Evolutionary conservation across 2,797 vertebrate genomes (phyloP).

Genomic region (Protosalanx chinensis): DNA sequence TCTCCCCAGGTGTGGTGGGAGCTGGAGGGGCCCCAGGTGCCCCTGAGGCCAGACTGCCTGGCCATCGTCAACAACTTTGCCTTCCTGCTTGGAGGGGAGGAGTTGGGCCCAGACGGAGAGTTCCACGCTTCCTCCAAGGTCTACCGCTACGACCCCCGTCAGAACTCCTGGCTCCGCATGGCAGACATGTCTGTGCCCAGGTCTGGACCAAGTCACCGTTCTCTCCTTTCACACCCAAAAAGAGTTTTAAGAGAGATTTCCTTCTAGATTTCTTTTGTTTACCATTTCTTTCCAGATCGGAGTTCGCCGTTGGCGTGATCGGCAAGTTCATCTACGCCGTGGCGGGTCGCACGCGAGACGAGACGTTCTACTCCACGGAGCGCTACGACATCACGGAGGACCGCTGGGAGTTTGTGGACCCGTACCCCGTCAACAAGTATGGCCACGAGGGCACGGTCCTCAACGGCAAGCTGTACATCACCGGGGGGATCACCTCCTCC

Average conservation of each 20-base stretch:
- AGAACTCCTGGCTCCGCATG: conserved; percentile 98
- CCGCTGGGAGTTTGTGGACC: conserved; percentile 98
- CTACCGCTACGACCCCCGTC: conserved; percentile 94
- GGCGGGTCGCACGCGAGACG: conserved; percentile 94
- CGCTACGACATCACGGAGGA: conserved; percentile 96
- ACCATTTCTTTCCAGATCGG: conserved; percentile 83
- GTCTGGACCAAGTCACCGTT: conserved; percentile 21
- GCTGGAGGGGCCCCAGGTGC: conserved; percentile 95
- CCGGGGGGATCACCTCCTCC: conserved; percentile 97
- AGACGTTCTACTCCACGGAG: conserved; percentile 98
- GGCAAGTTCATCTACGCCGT: conserved; percentile 96
- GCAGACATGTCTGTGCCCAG: conserved; percentile 98
- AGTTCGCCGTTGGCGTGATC: conserved; percentile 97
- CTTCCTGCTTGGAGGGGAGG: conserved; percentile 95
- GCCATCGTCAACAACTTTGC: conserved; percentile 98
- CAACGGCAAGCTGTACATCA: conserved; percentile 92
- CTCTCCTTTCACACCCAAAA: neutral
- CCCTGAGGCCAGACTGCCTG: conserved; percentile 92
- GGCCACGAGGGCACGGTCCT: conserved; percentile 97
- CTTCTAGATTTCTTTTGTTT: neutral
- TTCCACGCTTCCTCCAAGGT: conserved; percentile 99
- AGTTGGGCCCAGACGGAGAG: conserved; percentile 94
- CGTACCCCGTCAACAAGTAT: conserved; percentile 98
- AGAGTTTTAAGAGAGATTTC: neutral
- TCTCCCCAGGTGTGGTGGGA: conserved; percentile 94